These are phyloP conservation scores for Musca vetustissima DNA, from an alignment of 1,140 invertebrate genomes.

Conservation along the genomic window DNA sequence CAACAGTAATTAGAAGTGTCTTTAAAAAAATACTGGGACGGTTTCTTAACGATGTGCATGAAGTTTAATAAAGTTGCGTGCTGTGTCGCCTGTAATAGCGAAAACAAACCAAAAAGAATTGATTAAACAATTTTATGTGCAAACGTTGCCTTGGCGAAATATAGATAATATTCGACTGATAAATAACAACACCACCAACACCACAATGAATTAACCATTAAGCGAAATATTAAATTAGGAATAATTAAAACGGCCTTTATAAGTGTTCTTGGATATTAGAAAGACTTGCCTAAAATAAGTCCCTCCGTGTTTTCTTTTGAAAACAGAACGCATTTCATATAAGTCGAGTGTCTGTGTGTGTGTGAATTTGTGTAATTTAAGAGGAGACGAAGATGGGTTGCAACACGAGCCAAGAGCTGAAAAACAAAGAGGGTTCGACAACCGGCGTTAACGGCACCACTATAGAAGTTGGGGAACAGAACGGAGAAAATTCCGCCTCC, in stretches of 20 bases:
- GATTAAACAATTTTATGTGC: conserved; percentile 10
- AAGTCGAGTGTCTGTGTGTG: no score
- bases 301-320: not conserved
- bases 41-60: not conserved
- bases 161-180: not conserved
- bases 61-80: not conserved
- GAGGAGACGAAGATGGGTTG: conserved; percentile 40
- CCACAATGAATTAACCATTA: not conserved
- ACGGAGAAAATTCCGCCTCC: not conserved
- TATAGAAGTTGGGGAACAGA: not conserved
- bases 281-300: not conserved
- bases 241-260: conserved; percentile 6
- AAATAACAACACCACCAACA: not conserved
- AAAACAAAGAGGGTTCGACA: conserved; percentile 51
- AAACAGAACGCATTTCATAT: not conserved
- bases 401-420: conserved; percentile 53
- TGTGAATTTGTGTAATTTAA: no score
- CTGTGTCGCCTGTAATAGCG: not conserved
- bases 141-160: conserved; percentile 21
- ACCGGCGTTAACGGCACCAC: conserved; percentile 29
- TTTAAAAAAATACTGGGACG: not conserved
- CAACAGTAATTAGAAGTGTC: no score
- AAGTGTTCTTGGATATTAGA: not conserved
- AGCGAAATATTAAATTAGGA: not conserved
- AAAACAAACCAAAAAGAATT: conserved; percentile 2